A percentile compares a stretch with the other conserved stretches of the same genome.
Evolutionary conservation across 2,113 vertebrate species (phyloP).

Genomic region (Panthera uncia): DNA sequence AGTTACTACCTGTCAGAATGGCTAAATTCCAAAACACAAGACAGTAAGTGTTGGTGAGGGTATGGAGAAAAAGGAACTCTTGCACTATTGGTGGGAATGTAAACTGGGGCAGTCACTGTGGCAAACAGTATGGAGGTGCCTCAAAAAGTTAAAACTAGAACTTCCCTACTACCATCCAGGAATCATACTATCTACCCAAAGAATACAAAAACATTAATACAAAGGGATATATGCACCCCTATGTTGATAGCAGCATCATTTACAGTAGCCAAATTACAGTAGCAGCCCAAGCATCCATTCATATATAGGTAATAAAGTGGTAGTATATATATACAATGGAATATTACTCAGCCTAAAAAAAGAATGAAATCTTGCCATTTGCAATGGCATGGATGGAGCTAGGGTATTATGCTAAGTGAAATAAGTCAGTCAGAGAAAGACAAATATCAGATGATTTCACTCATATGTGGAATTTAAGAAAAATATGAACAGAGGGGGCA

Average conservation of each 20-base stretch:
- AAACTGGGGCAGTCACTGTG: background rate
- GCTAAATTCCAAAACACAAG: background rate
- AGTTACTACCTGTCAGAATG: background rate
- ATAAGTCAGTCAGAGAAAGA: background rate
- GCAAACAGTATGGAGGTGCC: background rate
- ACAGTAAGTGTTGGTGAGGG: background rate
- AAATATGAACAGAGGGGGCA: background rate
- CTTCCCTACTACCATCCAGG: background rate
- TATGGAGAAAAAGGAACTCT: background rate
- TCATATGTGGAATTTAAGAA: background rate
- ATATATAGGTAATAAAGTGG: background rate
- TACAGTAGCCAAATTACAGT: background rate
- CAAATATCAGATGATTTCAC: background rate
- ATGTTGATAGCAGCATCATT: background rate
- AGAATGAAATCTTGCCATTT: background rate
- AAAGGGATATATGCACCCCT: background rate
- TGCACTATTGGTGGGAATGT: background rate
- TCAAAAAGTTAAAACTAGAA: background rate
- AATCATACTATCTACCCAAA: background rate
- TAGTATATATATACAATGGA: background rate
- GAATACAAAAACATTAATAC: background rate
- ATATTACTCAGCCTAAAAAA: background rate
- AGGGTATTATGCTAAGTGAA: background rate
- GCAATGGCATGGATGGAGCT: background rate
- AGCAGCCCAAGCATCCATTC: background rate